Conservation (phyloP, 2,113 vertebrate genomes). For the Passer domesticus region DNA sequence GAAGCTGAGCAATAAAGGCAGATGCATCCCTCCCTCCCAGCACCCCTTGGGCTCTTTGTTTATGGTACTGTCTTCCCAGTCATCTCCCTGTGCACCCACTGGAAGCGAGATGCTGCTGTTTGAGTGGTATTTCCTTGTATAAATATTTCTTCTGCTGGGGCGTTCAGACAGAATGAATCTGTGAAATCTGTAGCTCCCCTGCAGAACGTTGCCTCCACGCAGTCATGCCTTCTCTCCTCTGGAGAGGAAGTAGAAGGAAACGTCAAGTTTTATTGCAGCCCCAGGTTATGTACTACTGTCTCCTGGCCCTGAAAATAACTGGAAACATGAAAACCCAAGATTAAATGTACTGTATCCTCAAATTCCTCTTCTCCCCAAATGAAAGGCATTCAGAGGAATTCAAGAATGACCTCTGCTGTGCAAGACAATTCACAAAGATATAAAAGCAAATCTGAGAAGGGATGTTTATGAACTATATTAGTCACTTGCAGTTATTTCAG, state of each 20-base stretch:
- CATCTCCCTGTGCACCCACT: not conserved
- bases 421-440: not conserved
- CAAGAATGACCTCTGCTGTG: not conserved
- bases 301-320: slow-evolving; percentile 33
- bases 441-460: not conserved
- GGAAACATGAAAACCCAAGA: slow-evolving; percentile 10
- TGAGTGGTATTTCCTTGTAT: not conserved
- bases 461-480: not conserved
- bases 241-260: not conserved
- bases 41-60: not conserved
- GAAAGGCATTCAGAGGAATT: slow-evolving; percentile 10
- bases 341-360: not conserved
- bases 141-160: slow-evolving; percentile 35
- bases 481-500: not conserved
- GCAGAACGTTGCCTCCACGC: not conserved
- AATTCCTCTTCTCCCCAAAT: not conserved
- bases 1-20: not conserved
- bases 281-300: not conserved
- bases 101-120: not conserved
- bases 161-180: not conserved
- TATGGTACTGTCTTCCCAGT: not conserved
- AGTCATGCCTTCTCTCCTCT: not conserved
- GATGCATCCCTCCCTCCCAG: not conserved
- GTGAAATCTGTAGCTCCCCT: not conserved
- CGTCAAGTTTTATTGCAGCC: slow-evolving; percentile 11